Base-by-base conservation (phyloP, 1,140 invertebrate species). In the Drosophila repletoides region DNA sequence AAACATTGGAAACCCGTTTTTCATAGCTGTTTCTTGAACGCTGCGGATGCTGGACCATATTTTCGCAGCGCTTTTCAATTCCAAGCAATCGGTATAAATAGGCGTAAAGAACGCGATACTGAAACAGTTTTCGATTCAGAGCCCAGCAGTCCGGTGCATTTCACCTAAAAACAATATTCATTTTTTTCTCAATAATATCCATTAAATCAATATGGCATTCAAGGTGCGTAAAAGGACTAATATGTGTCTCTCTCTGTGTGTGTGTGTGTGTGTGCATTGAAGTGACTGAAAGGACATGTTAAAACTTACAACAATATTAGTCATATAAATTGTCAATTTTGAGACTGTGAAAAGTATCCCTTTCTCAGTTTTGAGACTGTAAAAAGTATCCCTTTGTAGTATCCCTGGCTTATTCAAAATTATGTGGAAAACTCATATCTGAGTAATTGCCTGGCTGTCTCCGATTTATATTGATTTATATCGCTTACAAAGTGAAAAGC, bases 161-260 rank as follows among this genome's bases (percentile, higher is more conserved):
- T 49, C 52, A 53, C 56, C 43, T 33, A 63, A 51, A 38, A 48
- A 29, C 41, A 68, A 45, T 5, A 67, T 33, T 33, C 10, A 38
- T 38, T 51, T 81, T 72, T 66, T 68, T 68, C 19, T 14, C n/a
- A 45, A 10, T 55, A 24, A 17, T 69, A 59, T 26, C 3, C 21
- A 38, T 46, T 72, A 41, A 49, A n/a, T 21, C 15, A 51, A 76
- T 77, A 88, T 88, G 84, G 84, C 86, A 73, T 88, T 88, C 52
- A 88, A 88, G 84, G 84, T 88, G 79, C 72, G 84, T 83, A 81
- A 58, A 40, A 56, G 33, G 28, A 48, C 14, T 31, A 17, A 49
- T 31, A 28, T 49, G 34, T 19, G 1, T 10, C 3, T 6, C 7
- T 24, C 6, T 24, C 2, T 49, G 15, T 22, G 10, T 61, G 17